phyloP scores from a whole-genome alignment of 1,140 invertebrate genomes.

The Anadara kagoshimensis region DNA sequence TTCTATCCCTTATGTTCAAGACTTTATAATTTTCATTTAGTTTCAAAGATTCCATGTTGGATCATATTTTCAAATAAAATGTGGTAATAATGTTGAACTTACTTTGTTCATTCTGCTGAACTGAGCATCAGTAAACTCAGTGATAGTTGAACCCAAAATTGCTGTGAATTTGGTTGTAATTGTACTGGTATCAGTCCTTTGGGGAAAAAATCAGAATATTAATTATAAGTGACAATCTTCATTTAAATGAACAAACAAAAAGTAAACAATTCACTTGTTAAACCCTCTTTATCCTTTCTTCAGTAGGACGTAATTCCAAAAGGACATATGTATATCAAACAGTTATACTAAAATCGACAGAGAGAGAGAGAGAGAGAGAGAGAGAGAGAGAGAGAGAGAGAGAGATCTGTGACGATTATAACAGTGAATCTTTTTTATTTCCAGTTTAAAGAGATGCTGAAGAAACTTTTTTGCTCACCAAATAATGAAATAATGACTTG shows the following conservation, averaged over 20 bases:
- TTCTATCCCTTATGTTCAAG: too few relatives aligned
- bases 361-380: not conserved
- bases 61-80: too few relatives aligned
- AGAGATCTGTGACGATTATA: too few relatives aligned
- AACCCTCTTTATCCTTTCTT: not conserved
- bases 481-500: too few relatives aligned
- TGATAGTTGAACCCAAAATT: constrained; percentile 3
- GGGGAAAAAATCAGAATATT: not conserved
- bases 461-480: too few relatives aligned
- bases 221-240: too few relatives aligned
- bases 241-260: not conserved
- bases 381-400: too few relatives aligned
- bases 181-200: constrained; percentile 4
- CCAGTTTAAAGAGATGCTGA: too few relatives aligned
- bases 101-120: constrained; percentile 8
- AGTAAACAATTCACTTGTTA: not conserved
- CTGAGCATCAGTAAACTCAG: constrained; percentile 5
- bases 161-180: not conserved
- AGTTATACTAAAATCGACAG: not conserved
- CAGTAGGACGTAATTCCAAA: not conserved
- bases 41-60: too few relatives aligned
- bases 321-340: not conserved
- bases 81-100: not conserved
- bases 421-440: too few relatives aligned
- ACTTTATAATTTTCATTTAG: too few relatives aligned